phyloP scores from a whole-genome alignment of 2,797 vertebrate species.

The Denticeps clupeoides region DNA sequence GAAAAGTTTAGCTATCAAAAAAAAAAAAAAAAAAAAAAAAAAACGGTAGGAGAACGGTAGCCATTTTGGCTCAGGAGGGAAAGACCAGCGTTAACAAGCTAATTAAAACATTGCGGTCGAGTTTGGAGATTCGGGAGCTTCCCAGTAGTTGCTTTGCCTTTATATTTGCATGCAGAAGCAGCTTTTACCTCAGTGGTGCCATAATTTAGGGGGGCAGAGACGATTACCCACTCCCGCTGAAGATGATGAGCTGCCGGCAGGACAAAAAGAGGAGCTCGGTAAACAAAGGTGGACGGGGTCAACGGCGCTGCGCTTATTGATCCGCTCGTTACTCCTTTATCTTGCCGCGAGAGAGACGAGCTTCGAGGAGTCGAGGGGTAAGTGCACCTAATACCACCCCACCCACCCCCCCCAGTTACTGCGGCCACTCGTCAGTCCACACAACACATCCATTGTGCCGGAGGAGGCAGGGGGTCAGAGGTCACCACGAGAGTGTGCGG shows the following conservation, averaged over 20 bases:
- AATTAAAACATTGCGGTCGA: too few species aligned
- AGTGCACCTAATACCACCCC: constrained; percentile 29
- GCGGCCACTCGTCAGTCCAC: too few species aligned
- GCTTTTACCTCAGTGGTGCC: constrained; percentile 40
- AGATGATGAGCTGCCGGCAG: constrained; percentile 13
- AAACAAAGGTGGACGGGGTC: constrained; percentile 37
- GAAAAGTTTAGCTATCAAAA: constrained; percentile 6
- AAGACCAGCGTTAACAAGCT: constrained; percentile 20
- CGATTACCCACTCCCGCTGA: constrained; percentile 20
- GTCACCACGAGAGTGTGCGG: too few species aligned
- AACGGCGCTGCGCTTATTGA: constrained; percentile 35
- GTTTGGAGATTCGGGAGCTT: too few species aligned
- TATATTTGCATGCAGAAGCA: constrained; percentile 43
- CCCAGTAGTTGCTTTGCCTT: too few species aligned
- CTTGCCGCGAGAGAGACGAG: constrained; percentile 12
- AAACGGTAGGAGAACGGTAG: too few species aligned
- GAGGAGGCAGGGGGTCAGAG: not conserved
- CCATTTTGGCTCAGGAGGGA: too few species aligned
- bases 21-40: constrained; percentile 1
- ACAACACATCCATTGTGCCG: too few species aligned
- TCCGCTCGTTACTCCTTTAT: constrained; percentile 23
- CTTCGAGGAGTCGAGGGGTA: constrained; percentile 27
- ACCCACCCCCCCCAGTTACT: constrained; percentile 19
- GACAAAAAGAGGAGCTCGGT: constrained; percentile 25
- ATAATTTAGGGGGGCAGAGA: constrained; percentile 29